These are phyloP conservation scores for Tyto alba DNA, from an alignment of 2,113 vertebrate genomes.

Conservation along the genomic window DNA sequence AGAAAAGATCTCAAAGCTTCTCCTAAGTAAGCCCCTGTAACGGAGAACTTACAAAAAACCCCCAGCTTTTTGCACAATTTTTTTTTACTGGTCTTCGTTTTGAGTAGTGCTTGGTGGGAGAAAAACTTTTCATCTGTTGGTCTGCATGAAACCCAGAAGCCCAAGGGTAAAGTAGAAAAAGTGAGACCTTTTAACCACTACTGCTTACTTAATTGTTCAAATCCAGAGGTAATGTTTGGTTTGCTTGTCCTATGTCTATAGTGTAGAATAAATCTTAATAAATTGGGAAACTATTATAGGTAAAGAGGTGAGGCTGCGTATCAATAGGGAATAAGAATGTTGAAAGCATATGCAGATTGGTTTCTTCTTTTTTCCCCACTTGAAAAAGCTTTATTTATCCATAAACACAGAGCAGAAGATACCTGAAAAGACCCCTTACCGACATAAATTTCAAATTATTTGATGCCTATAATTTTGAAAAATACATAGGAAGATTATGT, in stretches of 20 bases:
- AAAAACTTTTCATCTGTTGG: background rate
- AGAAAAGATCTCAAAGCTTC: background rate
- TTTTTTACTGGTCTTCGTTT: background rate
- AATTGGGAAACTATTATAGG: rapidly evolving
- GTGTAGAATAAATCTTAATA: background rate
- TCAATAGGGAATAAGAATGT: background rate
- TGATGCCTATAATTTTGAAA: background rate
- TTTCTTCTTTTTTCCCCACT: background rate
- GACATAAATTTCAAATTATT: background rate
- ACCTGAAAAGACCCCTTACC: rapidly evolving
- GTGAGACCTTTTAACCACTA: background rate
- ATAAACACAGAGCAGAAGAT: background rate
- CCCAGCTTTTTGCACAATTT: background rate
- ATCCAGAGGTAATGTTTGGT: background rate
- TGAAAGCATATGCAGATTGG: background rate
- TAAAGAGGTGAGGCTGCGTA: background rate
- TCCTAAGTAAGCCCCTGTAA: background rate
- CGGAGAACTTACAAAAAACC: background rate
- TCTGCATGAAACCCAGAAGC: background rate
- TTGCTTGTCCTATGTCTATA: background rate
- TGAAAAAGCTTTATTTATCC: background rate
- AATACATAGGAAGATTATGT: background rate
- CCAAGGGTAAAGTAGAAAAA: background rate
- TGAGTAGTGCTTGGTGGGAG: background rate
- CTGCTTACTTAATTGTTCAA: background rate